Conservation (phyloP, 2,113 vertebrate species). For the Syrrhaptes paradoxus region DNA sequence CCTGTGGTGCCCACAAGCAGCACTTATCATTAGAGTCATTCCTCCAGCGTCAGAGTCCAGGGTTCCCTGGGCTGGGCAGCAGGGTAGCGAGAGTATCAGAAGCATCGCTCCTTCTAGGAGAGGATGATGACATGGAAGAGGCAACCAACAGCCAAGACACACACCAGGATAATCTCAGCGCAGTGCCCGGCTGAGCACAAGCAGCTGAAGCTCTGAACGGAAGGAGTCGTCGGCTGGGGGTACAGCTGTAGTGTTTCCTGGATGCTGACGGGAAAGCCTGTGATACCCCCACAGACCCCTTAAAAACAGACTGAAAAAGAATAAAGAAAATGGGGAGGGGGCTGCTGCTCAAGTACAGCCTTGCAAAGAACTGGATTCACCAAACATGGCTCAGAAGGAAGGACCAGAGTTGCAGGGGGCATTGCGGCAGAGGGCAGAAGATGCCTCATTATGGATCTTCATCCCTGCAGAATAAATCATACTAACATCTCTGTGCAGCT, state of each 20-base stretch:
- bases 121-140: not conserved
- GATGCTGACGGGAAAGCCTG: not conserved
- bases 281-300: not conserved
- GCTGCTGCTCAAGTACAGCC: rapidly evolving
- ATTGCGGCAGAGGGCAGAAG: not conserved
- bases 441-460: not conserved
- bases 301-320: not conserved
- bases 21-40: rapidly evolving
- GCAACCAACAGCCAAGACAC: not conserved
- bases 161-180: not conserved
- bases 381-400: not conserved
- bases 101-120: not conserved
- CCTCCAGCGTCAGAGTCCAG: not conserved
- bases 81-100: rapidly evolving
- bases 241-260: not conserved
- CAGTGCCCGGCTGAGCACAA: not conserved
- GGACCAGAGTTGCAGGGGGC: not conserved
- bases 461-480: not conserved
- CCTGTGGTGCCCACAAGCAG: not conserved
- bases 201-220: not conserved
- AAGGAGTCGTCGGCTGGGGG: rapidly evolving
- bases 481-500: not conserved
- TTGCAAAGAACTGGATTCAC: not conserved
- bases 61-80: not conserved
- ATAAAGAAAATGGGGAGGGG: not conserved